Conservation (phyloP, 92 coral and sea anemone species). For the Heliopora coerulea region DNA sequence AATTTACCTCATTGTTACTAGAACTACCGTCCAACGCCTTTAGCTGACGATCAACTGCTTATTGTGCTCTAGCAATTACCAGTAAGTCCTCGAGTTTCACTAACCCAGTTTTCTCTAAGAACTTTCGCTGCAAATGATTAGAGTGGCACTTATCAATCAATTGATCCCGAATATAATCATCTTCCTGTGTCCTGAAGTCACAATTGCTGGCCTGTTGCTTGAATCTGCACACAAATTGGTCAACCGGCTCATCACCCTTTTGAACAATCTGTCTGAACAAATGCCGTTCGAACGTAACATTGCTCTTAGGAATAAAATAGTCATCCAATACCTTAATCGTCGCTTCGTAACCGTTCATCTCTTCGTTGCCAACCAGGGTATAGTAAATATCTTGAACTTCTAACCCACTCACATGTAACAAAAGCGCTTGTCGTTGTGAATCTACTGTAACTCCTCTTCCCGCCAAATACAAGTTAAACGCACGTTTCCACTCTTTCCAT, state of each 20-base stretch:
- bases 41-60: conserved; percentile 38
- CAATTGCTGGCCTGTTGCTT: conserved; percentile 40
- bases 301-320: conserved; percentile 53
- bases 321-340: conserved; percentile 51
- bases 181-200: conserved; percentile 37
- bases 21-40: conserved; percentile 30
- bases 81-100: conserved; percentile 30
- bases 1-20: conserved; percentile 7
- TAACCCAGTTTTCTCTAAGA: conserved; percentile 36
- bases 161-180: conserved; percentile 51
- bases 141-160: conserved; percentile 42
- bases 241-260: conserved; percentile 36
- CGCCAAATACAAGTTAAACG: conserved; percentile 33
- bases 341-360: conserved; percentile 23
- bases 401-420: conserved; percentile 43
- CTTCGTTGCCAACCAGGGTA: conserved; percentile 48
- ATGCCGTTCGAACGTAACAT: conserved; percentile 51
- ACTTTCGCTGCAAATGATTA: conserved; percentile 17
- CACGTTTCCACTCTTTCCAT: conserved; percentile 51
- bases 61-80: conserved; percentile 40
- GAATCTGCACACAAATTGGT: conserved; percentile 44
- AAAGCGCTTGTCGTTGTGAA: conserved; percentile 42
- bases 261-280: conserved; percentile 52
- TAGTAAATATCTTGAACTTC: conserved; percentile 49
- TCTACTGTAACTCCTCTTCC: conserved; percentile 40